Evolutionary conservation across 2,113 vertebrate species (phyloP), one percentile per base, ranked within the genome.

Genomic region (Nicator chloris): DNA sequence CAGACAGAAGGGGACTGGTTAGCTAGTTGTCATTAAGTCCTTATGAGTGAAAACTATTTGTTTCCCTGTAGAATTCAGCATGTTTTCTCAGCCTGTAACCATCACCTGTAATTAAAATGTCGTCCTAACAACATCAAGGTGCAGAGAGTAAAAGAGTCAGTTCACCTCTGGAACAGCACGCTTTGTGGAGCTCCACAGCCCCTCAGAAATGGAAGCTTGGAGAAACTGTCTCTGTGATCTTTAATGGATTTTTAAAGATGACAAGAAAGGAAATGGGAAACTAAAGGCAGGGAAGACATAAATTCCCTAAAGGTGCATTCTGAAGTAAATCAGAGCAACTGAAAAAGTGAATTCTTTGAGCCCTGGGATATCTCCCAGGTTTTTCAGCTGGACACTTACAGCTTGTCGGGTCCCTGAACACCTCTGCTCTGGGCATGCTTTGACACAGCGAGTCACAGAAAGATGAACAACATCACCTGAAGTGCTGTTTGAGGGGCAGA

Each of bases 381-480:
- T 98, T 98, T 98, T 97, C 96, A 98, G 96, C 98, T 72, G 98
- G 99, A 99, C 98, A 98, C 98, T 97, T 98, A 98, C 96, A 93
- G 98, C 98, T 98, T 97, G 98, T 98, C 66, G 57, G 94, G 98
- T 99, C 99, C 98, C 98, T 95, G 97, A 98, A 97, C 96, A 97
- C 97, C 98, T 98, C 97, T 98, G 98, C 98, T 97, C 96, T 96
- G 96, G 97, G 98, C 98, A 93, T 97, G 97, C 97, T 98, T 98
- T 99, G 99, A 99, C 99, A 99, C 96, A 98, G 98, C 77, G 54
- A 98, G 98, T 98, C 98, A 98, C 98, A 98, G 98, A 98, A 99
- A 99, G 99, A 99, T 98, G 98, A 99, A 99, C 98, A 98, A 98
- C 98, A 98, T 99, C 98, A 98, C 98, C 99, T 98, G 98, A 96